phyloP scores from a whole-genome alignment of 2,113 vertebrate genomes.

The Mastomys coucha region DNA sequence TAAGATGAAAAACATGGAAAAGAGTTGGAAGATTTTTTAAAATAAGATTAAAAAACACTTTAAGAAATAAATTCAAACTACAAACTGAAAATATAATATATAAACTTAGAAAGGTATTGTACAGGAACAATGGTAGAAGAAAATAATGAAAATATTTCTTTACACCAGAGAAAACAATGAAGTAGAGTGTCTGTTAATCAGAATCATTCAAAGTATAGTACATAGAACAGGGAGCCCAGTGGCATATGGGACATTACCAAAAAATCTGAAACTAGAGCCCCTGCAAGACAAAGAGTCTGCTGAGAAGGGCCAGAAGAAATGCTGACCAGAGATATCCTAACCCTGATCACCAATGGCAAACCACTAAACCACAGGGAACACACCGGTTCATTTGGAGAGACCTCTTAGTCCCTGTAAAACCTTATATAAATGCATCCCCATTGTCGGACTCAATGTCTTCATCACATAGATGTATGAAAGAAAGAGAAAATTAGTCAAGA shows the following conservation, averaged over 20 bases:
- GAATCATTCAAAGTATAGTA: neutral
- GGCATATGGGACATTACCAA: neutral
- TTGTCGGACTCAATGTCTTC: neutral
- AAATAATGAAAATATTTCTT: too few relatives aligned
- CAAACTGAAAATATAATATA: neutral
- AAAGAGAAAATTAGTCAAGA: constrained; percentile 12
- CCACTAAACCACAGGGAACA: neutral
- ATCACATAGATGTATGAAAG: neutral
- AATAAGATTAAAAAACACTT: neutral
- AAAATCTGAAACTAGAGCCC: neutral
- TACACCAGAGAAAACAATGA: constrained; percentile 14
- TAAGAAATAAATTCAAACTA: constrained; percentile 34
- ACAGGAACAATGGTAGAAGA: neutral
- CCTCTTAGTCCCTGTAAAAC: neutral
- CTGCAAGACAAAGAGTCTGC: neutral
- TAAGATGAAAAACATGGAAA: neutral
- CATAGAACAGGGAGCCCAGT: neutral
- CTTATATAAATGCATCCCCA: neutral
- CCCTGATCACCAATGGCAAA: constrained; percentile 3
- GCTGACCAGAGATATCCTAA: neutral
- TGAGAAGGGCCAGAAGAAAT: constrained; percentile 27
- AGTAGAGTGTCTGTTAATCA: neutral
- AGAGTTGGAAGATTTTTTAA: neutral
- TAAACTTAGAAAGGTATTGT: neutral
- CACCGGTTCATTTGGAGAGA: neutral